Percentiles rank a stretch among this genome's conserved stretches.
phyloP scores from a whole-genome alignment of 2,797 vertebrate species.

The Salmo trutta region DNA sequence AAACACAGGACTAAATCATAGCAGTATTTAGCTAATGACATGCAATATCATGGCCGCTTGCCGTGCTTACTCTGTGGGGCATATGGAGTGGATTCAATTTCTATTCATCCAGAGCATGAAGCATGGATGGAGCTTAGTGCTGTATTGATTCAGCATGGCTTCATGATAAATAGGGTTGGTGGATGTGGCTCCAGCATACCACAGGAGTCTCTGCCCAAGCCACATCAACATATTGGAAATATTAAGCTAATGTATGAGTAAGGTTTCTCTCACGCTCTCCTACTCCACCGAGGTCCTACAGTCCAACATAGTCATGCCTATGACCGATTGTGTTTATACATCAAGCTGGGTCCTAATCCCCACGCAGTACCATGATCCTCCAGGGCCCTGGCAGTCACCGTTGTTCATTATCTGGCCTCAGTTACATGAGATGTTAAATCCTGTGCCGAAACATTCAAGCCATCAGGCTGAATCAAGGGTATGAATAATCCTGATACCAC shows the following conservation, averaged over 20 bases:
- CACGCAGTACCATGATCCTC: neutral
- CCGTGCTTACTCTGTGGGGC: neutral
- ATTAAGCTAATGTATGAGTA: conserved; percentile 20
- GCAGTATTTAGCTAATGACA: neutral
- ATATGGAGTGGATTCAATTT: neutral
- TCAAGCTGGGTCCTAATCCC: neutral
- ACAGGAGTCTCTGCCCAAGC: conserved; percentile 8
- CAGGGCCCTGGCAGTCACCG: neutral
- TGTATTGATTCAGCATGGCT: conserved; percentile 32
- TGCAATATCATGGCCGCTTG: neutral
- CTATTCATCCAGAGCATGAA: neutral
- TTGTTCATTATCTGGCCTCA: neutral
- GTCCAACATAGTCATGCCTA: neutral
- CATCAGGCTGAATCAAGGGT: neutral
- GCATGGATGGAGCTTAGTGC: conserved; percentile 8
- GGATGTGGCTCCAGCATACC: neutral
- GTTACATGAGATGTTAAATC: conserved; percentile 2
- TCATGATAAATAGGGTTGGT: conserved; percentile 6
- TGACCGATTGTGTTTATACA: conserved; percentile 6
- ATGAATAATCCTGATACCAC: neutral
- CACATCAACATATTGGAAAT: conserved; percentile 16
- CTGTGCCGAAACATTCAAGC: neutral
- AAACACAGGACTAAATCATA: neutral
- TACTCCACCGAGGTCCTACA: neutral
- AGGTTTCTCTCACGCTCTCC: neutral